Percentiles rank a stretch among this genome's conserved stretches.
These are phyloP conservation scores for Tetragonisca angustula DNA, from an alignment of 2,888 invertebrate species.

Conservation along the genomic window DNA sequence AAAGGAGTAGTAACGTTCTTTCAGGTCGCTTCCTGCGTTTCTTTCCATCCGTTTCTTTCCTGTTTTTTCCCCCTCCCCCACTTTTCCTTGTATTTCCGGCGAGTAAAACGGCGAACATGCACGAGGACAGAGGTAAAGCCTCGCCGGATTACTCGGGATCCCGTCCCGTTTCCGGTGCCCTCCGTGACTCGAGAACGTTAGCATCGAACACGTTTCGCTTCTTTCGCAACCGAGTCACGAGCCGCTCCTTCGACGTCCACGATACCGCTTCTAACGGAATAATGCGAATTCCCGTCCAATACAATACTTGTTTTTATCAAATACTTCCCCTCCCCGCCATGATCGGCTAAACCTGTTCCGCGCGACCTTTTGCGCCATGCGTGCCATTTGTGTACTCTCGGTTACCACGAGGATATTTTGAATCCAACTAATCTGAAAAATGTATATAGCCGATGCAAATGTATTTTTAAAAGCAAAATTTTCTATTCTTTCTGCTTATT, in stretches of 20 bases:
- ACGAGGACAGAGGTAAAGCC: constrained; percentile 61
- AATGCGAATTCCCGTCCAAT: constrained; percentile 34
- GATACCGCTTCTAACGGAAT: constrained; percentile 37
- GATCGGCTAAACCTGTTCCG: constrained; percentile 22
- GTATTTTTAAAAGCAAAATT: too few species aligned
- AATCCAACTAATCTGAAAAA: not conserved
- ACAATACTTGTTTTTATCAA: constrained; percentile 38
- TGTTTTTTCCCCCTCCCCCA: not conserved
- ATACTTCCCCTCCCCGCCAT: not conserved
- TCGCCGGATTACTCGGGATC: constrained; percentile 58
- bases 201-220: constrained; percentile 10
- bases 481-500: too few species aligned
- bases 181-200: constrained; percentile 58
- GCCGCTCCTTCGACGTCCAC: constrained; percentile 22
- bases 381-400: not conserved
- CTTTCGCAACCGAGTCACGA: constrained; percentile 59
- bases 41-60: too few species aligned
- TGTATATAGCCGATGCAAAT: too few species aligned
- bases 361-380: constrained; percentile 1
- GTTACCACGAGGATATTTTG: not conserved
- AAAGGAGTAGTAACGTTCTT: constrained; percentile 50
- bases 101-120: constrained; percentile 34
- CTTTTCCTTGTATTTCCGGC: constrained; percentile 30
- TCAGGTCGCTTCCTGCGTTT: constrained; percentile 7
- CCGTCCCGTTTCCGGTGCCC: constrained; percentile 57